Percentiles rank a stretch among this genome's conserved stretches.
Evolutionary conservation across 2,888 invertebrate species (phyloP).

Genomic region (Tenthredo livida): DNA sequence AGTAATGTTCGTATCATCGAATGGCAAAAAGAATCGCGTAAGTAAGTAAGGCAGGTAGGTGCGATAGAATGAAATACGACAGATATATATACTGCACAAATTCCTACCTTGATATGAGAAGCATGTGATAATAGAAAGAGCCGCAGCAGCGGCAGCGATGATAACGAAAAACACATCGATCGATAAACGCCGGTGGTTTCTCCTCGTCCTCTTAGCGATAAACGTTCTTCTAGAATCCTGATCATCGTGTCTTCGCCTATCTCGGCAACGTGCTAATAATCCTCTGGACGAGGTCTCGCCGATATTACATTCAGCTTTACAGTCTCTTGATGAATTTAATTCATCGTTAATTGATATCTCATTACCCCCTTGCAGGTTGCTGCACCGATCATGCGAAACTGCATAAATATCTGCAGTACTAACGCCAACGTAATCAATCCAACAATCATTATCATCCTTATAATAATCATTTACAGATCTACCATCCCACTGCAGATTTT

Average conservation of each 20-base stretch:
- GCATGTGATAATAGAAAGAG: constrained; percentile 69
- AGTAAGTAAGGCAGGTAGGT: too few species aligned
- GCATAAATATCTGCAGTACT: not conserved
- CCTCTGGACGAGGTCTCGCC: not conserved
- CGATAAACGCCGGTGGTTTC: constrained; percentile 30
- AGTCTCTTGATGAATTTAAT: not conserved
- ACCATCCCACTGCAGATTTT: not conserved
- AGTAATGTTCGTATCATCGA: too few species aligned
- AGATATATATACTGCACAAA: too few species aligned
- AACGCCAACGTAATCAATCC: not conserved
- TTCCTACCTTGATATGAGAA: constrained; percentile 69
- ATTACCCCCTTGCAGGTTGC: too few species aligned
- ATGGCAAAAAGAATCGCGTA: too few species aligned
- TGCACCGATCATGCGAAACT: not conserved
- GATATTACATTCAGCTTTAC: not conserved
- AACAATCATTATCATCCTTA: not conserved
- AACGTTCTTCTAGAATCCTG: not conserved
- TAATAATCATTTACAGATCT: not conserved
- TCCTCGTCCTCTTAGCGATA: not conserved
- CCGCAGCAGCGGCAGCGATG: constrained; percentile 64
- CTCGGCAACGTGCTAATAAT: constrained; percentile 22
- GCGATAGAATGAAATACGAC: too few species aligned
- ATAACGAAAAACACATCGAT: constrained; percentile 58
- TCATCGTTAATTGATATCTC: not conserved
- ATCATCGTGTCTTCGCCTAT: not conserved